Percentiles rank a stretch among this genome's conserved stretches.
Evolutionary conservation across 2,113 vertebrate species (phyloP).

Genomic region (Gadus macrocephalus): DNA sequence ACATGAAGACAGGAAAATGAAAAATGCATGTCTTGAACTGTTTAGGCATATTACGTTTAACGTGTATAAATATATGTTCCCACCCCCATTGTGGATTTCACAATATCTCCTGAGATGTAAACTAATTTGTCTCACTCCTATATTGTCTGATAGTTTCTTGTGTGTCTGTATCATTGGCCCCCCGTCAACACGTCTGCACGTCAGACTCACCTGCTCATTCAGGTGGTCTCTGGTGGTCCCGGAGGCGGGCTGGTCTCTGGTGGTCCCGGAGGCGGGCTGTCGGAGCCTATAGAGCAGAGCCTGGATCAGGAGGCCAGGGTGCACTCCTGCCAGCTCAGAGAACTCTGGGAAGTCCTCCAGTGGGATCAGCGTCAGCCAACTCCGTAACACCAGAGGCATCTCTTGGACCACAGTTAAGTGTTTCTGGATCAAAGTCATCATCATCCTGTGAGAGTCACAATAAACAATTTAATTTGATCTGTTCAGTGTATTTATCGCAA

Average conservation of each 20-base stretch:
- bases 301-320: slow-evolving; percentile 58
- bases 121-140: too few relatives aligned
- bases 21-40: too few relatives aligned
- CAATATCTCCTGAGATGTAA: too few relatives aligned
- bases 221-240: too few relatives aligned
- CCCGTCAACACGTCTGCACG: too few relatives aligned
- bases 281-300: slow-evolving; percentile 57
- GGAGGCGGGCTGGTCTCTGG: too few relatives aligned
- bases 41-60: too few relatives aligned
- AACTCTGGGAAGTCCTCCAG: slow-evolving; percentile 51
- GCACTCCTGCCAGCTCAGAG: slow-evolving; percentile 14
- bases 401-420: slow-evolving; percentile 15
- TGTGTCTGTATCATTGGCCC: background rate
- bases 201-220: background rate
- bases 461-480: background rate
- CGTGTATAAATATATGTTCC: too few relatives aligned
- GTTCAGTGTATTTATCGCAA: too few relatives aligned
- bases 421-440: slow-evolving; percentile 41
- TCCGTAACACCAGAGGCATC: slow-evolving; percentile 44
- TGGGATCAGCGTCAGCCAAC: slow-evolving; percentile 63
- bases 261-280: background rate
- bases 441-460: slow-evolving; percentile 39
- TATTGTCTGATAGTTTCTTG: too few relatives aligned
- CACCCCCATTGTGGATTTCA: too few relatives aligned
- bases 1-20: too few relatives aligned